These are phyloP conservation scores for Tringa solitaria DNA, from an alignment of 2,113 vertebrate species.

Conservation along the genomic window DNA sequence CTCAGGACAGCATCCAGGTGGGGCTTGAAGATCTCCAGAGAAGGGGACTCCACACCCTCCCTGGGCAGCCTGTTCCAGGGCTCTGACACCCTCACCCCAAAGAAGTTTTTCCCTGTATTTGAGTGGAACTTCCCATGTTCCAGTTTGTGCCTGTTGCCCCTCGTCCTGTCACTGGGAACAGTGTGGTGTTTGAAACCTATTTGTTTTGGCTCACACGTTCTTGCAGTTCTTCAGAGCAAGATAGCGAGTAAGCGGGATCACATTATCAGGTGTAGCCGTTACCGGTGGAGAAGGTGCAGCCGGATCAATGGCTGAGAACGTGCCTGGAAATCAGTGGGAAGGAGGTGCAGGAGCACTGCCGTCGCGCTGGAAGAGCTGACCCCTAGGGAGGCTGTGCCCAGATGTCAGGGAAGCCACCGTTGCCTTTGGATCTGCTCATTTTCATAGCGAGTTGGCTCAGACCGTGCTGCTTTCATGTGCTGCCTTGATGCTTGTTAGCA, in stretches of 20 bases:
- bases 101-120: too few species aligned
- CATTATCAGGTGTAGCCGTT: not conserved
- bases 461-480: slow-evolving; percentile 31
- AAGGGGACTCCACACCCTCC: too few species aligned
- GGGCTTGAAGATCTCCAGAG: too few species aligned
- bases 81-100: too few species aligned
- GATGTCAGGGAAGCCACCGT: not conserved
- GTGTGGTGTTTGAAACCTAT: not conserved
- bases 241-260: not conserved
- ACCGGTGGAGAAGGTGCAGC: rapidly evolving
- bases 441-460: not conserved
- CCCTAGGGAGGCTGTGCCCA: not conserved
- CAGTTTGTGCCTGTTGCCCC: too few species aligned
- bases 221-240: not conserved
- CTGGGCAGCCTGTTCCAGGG: too few species aligned
- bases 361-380: not conserved
- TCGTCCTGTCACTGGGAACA: too few species aligned
- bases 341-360: not conserved
- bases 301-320: not conserved
- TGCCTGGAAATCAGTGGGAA: not conserved
- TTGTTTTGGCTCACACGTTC: rapidly evolving
- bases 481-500: slow-evolving; percentile 29
- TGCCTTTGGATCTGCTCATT: not conserved
- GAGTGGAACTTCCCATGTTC: too few species aligned
- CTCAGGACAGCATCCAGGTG: too few species aligned